Evolutionary conservation across 2,888 invertebrate species (phyloP), one percentile per base, ranked within the genome.

Genomic region (Meandrusa payeni): DNA sequence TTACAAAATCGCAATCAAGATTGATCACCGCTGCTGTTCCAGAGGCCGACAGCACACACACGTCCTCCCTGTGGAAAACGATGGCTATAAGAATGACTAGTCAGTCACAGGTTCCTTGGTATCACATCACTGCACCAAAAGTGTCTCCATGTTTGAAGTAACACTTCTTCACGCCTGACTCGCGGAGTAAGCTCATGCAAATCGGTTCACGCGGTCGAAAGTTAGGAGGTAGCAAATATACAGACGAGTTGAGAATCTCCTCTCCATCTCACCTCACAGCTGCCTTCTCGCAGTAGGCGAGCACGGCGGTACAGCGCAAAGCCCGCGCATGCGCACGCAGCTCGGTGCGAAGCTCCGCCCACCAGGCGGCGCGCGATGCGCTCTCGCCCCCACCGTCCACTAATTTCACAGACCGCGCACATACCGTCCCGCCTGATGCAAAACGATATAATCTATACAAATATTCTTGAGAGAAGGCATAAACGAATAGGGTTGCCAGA

Each of bases 261-360:
- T n/a, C n/a, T n/a, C n/a, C 9, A 1, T 50, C 86, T 88, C 78
- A 97, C 97, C 96, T 96, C 59, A 99, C 97, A 50, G 95, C 94
- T 0, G 97, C 95, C 19, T 93, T 91, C 86, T 99, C 99, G n/a
- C 90, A 90, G 76, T 99, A 99, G 0, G 97, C 98, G 24, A 99
- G 86, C 31, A 99, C 96, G 2, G 97, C 96, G 73, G 97, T 97
- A 64, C 99, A 99, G 5, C 95, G 94, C 50, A 99, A 87, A 1
- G 97, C 95, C 23, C 96, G 89, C 2, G 97, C 96, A 74, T 99
- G 98, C 2, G 98, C 97, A 0, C 97, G 90, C 43, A 99, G 94
- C 89, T 99, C 99, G 74, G 97, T 97, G 34, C 99, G 88, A 12
- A 99, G 89, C 80, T 99, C 98, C 0, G 95, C 96, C 98, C 99